phyloP scores from a whole-genome alignment of 2,888 invertebrate species.

The Drosophila pegasa region DNA sequence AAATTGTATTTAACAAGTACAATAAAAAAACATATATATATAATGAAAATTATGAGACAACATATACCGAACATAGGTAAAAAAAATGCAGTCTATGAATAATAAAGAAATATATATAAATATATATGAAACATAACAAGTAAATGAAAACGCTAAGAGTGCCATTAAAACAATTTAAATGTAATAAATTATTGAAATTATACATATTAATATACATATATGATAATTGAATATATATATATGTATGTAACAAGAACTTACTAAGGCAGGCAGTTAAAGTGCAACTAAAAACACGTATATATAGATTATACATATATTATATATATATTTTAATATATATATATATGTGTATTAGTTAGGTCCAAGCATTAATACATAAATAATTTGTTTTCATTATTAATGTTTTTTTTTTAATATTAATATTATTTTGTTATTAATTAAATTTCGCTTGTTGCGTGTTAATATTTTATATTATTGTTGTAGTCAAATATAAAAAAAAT shows the following conservation, averaged over 20 bases:
- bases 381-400: constrained; percentile 28
- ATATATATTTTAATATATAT: constrained; percentile 20
- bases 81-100: constrained; percentile 21
- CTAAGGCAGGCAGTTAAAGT: constrained; percentile 58
- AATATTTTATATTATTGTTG: constrained; percentile 43
- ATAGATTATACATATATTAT: constrained; percentile 26
- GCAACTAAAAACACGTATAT: constrained; percentile 54
- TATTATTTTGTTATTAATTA: constrained; percentile 20
- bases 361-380: constrained; percentile 39
- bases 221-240: constrained; percentile 33
- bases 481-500: constrained; percentile 44
- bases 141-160: constrained; percentile 74
- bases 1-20: constrained; percentile 14
- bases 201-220: constrained; percentile 62
- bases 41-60: constrained; percentile 29
- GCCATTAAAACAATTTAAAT: constrained; percentile 70
- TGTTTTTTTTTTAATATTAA: constrained; percentile 25
- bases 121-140: constrained; percentile 35
- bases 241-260: constrained; percentile 17
- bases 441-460: constrained; percentile 42
- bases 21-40: constrained; percentile 31
- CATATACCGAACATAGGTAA: constrained; percentile 35
- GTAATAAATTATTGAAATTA: constrained; percentile 78
- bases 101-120: background rate
- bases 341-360: constrained; percentile 48